Conservation (phyloP, 2,797 vertebrate species). For the Centroberyx gerrardi region DNA sequence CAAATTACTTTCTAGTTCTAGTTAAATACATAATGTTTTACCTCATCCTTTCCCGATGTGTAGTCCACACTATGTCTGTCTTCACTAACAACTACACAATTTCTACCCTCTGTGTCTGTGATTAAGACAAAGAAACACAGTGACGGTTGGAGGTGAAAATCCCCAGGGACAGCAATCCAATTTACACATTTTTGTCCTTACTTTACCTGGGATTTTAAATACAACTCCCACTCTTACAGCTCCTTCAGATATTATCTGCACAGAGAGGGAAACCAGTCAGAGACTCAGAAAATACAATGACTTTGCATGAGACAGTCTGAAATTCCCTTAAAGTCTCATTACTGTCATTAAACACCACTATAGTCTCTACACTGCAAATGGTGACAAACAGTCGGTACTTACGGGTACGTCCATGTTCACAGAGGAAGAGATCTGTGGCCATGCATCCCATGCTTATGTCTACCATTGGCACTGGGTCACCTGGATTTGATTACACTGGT, state of each 20-base stretch:
- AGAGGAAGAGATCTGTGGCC: slow-evolving; percentile 13
- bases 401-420: slow-evolving; percentile 62
- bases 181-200: background rate
- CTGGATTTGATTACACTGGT: slow-evolving; percentile 64
- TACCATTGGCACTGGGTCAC: slow-evolving; percentile 10
- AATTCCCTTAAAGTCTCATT: background rate
- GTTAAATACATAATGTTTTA: slow-evolving; percentile 45
- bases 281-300: background rate
- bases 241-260: slow-evolving; percentile 45
- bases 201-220: slow-evolving; percentile 67
- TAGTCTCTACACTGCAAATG: background rate
- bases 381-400: slow-evolving; percentile 49
- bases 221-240: slow-evolving; percentile 75
- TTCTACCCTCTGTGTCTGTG: slow-evolving; percentile 51
- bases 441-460: slow-evolving; percentile 8
- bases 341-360: background rate
- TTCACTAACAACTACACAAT: slow-evolving; percentile 49
- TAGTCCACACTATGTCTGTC: slow-evolving; percentile 76
- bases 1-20: slow-evolving; percentile 6
- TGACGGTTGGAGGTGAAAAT: background rate
- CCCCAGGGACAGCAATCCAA: background rate
- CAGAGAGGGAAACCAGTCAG: slow-evolving; percentile 1
- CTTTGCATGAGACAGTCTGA: background rate
- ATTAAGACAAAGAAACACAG: slow-evolving; percentile 3
- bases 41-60: slow-evolving; percentile 66